These are phyloP conservation scores for Gallinago stenura DNA, from an alignment of 2,797 vertebrate species.

Conservation along the genomic window DNA sequence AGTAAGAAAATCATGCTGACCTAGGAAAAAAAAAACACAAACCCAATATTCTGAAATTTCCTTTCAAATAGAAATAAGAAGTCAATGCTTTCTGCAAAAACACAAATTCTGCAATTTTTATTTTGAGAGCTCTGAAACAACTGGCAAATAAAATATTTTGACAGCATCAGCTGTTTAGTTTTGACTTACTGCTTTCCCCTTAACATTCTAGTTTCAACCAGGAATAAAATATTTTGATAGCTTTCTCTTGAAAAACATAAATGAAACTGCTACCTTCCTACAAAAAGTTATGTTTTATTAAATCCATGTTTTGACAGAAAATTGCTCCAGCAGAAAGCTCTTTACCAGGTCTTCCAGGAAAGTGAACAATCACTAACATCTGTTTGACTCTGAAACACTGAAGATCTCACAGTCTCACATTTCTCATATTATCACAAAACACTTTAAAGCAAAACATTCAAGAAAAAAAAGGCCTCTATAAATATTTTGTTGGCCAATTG, in stretches of 20 bases:
- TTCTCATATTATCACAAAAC: background rate
- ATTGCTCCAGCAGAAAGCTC: background rate
- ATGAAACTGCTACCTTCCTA: background rate
- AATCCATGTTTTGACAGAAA: slow-evolving; percentile 9
- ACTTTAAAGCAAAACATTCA: background rate
- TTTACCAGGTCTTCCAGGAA: background rate
- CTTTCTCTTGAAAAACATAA: background rate
- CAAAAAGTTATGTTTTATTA: background rate
- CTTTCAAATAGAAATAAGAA: background rate
- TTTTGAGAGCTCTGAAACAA: background rate
- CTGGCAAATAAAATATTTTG: background rate
- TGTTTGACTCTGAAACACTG: background rate
- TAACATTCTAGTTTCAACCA: background rate
- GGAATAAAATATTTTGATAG: background rate
- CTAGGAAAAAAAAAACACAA: background rate
- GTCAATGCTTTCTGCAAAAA: background rate
- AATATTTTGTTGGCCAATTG: background rate
- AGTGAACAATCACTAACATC: slow-evolving; percentile 2
- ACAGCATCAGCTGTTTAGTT: background rate
- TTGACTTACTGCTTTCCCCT: background rate
- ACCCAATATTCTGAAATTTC: background rate
- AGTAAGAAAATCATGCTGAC: background rate
- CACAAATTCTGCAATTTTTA: background rate
- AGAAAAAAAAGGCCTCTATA: background rate
- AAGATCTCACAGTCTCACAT: background rate